Evolutionary conservation across 1,140 invertebrate species (phyloP).

Genomic region (Ips typographus): DNA sequence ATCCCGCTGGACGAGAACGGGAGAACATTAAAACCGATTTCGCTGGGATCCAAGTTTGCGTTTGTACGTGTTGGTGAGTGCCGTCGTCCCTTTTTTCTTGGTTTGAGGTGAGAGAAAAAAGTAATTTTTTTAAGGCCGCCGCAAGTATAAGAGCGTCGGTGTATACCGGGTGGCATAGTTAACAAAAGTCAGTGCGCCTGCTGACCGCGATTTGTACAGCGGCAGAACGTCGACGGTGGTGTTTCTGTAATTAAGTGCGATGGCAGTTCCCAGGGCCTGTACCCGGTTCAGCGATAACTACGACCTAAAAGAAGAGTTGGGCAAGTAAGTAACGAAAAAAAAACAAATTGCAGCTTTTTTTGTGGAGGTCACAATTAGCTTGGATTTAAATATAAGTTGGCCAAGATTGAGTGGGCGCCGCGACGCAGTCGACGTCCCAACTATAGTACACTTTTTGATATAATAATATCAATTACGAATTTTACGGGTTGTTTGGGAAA

Average conservation of each 20-base stretch:
- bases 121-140: no score
- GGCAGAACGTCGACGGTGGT: background rate
- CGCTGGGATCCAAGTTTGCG: constrained; percentile 33
- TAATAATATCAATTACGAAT: background rate
- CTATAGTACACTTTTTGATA: no score
- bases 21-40: constrained; percentile 36
- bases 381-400: background rate
- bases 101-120: no score
- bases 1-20: constrained; percentile 43
- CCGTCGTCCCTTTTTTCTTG: no score
- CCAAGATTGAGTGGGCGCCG: constrained; percentile 9
- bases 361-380: no score
- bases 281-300: constrained; percentile 98
- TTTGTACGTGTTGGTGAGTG: constrained; percentile 22
- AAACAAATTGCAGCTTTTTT: no score
- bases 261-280: constrained; percentile 61
- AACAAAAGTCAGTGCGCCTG: constrained; percentile 33
- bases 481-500: background rate
- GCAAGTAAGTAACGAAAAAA: constrained; percentile 82
- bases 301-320: constrained; percentile 98
- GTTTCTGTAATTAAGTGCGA: constrained; percentile 32
- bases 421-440: constrained; percentile 16
- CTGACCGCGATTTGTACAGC: constrained; percentile 5
- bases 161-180: constrained; percentile 44
- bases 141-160: constrained; percentile 20